Conservation (phyloP, 2,113 vertebrate genomes). For the Globicephala melas region DNA sequence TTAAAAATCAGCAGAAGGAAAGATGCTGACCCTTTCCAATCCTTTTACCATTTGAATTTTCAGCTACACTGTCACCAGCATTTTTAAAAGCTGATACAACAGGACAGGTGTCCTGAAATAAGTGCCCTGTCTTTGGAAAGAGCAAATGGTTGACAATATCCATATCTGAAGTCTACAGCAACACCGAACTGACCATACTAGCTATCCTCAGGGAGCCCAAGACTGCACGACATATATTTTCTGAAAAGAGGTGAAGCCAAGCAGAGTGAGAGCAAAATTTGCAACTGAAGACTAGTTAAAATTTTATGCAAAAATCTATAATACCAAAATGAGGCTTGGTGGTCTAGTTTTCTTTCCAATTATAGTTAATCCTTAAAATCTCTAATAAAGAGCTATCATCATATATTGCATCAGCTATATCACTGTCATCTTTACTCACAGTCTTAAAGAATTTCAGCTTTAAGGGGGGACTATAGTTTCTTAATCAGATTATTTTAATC, state of each 20-base stretch:
- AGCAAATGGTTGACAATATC: conserved; percentile 31
- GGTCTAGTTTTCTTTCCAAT: not conserved
- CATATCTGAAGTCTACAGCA: conserved; percentile 32
- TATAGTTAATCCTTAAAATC: not conserved
- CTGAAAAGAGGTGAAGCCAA: not conserved
- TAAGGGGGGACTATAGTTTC: not conserved
- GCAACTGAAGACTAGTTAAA: not conserved
- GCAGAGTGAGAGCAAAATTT: not conserved
- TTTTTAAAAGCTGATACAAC: not conserved
- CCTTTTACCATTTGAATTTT: conserved; percentile 49
- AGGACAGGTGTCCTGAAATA: conserved; percentile 44
- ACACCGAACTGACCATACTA: not conserved
- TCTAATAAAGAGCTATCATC: not conserved
- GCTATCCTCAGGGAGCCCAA: not conserved
- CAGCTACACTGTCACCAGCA: not conserved
- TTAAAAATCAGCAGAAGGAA: not conserved
- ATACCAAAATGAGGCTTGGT: not conserved
- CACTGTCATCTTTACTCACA: not conserved
- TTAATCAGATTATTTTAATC: conserved; percentile 25
- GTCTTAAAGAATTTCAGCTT: not conserved
- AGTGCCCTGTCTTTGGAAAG: conserved; percentile 1
- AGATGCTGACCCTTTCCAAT: conserved; percentile 43
- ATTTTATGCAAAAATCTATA: not conserved
- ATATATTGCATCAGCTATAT: not conserved
- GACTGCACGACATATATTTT: not conserved